These are phyloP conservation scores for Trachymyrmex cornetzi DNA, from an alignment of 1,140 invertebrate genomes.

Conservation along the genomic window DNA sequence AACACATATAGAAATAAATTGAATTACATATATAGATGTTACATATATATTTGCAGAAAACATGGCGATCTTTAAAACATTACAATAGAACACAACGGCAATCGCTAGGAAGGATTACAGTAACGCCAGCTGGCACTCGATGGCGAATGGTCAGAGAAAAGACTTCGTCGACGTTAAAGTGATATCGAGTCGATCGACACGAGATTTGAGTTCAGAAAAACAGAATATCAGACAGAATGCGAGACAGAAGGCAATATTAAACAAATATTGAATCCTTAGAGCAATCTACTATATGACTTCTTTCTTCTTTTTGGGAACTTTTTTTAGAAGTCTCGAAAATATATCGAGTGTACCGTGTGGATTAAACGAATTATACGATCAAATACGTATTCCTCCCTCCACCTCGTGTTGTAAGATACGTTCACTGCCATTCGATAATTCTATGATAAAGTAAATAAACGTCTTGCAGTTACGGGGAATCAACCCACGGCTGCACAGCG, in stretches of 20 bases:
- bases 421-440: neutral
- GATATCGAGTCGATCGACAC: conserved; percentile 62
- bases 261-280: conserved; percentile 60
- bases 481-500: neutral
- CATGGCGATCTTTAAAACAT: neutral
- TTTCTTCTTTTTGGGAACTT: neutral
- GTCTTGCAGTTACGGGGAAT: conserved; percentile 14
- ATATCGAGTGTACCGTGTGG: neutral
- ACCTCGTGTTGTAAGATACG: neutral
- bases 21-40: neutral
- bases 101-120: conserved; percentile 35
- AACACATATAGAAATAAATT: neutral
- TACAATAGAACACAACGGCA: neutral
- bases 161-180: conserved; percentile 46
- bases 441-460: neutral
- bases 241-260: conserved; percentile 56
- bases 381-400: neutral
- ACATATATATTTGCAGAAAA: neutral
- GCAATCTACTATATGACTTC: conserved; percentile 59
- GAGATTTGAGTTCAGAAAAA: conserved; percentile 60
- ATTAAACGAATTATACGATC: conserved; percentile 38
- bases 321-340: neutral
- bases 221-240: neutral
- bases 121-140: conserved; percentile 37
- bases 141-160: neutral